These are phyloP conservation scores for Mycetomoellerius zeteki DNA, from an alignment of 1,140 invertebrate genomes.

Conservation along the genomic window DNA sequence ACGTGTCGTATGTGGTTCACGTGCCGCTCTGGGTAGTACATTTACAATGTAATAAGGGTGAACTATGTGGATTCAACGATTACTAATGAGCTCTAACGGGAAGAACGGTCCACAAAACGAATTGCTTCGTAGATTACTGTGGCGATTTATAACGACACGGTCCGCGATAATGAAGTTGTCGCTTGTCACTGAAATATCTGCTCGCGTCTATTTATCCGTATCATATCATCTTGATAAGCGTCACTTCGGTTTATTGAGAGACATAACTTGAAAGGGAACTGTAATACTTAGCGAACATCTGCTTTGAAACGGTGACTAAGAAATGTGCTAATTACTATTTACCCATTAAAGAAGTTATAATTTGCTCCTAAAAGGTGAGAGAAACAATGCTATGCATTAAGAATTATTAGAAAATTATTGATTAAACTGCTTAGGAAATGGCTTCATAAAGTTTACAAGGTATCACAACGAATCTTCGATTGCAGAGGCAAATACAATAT, in stretches of 20 bases:
- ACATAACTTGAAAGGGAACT: not conserved
- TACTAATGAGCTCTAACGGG: constrained; percentile 38
- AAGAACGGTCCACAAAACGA: constrained; percentile 6
- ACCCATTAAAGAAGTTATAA: not conserved
- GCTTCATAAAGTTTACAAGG: not conserved
- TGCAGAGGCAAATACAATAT: not conserved
- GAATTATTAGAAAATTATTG: not conserved
- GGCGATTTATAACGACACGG: constrained; percentile 22
- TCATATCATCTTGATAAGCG: not conserved
- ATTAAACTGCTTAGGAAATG: constrained; percentile 6
- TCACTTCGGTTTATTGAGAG: not conserved
- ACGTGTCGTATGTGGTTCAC: constrained; percentile 68
- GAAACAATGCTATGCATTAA: not conserved
- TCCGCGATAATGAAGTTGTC: not conserved
- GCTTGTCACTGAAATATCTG: constrained; percentile 23
- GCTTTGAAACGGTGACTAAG: not conserved
- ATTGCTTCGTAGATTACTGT: not conserved
- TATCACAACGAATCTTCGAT: not conserved
- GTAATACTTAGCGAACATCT: not conserved
- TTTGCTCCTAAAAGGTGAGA: not conserved
- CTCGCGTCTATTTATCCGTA: not conserved
- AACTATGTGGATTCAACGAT: constrained; percentile 37
- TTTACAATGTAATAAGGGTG: constrained; percentile 48
- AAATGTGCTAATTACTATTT: not conserved
- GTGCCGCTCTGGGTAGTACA: constrained; percentile 38